Percentiles rank a stretch among this genome's conserved stretches.
These are phyloP conservation scores for Sapayoa aenigma DNA, from an alignment of 2,113 vertebrate species.

Conservation along the genomic window DNA sequence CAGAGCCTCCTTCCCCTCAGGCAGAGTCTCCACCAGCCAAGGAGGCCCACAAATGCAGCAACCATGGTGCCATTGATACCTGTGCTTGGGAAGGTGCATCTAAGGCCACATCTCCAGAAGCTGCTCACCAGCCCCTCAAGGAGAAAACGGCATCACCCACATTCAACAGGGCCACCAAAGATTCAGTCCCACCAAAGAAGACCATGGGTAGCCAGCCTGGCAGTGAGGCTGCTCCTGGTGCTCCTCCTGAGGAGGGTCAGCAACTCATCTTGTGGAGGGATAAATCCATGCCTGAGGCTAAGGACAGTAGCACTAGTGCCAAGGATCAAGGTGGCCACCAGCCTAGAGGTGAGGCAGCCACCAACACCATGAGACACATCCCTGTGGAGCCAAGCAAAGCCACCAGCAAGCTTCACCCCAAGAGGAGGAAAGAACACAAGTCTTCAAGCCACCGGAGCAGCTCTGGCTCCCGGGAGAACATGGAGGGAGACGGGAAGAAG, in stretches of 20 bases:
- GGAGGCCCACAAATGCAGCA: not conserved
- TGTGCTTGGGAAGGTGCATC: slow-evolving; percentile 14
- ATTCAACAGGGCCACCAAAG: not conserved
- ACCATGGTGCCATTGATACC: not conserved
- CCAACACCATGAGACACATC: slow-evolving; percentile 44
- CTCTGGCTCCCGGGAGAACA: slow-evolving; percentile 80
- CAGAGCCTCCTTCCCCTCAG: not conserved
- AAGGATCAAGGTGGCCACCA: slow-evolving; percentile 31
- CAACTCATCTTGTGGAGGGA: slow-evolving; percentile 50
- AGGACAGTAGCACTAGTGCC: not conserved
- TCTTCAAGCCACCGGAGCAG: slow-evolving; percentile 65
- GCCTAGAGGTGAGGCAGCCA: slow-evolving; percentile 59
- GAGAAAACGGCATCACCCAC: not conserved
- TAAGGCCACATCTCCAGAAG: not conserved
- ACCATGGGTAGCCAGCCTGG: rapidly evolving
- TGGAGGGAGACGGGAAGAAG: slow-evolving; percentile 76
- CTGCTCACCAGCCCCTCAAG: not conserved
- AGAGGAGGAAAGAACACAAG: slow-evolving; percentile 83
- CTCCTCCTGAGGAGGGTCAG: not conserved
- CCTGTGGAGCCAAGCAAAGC: slow-evolving; percentile 7
- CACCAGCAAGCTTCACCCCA: slow-evolving; percentile 66
- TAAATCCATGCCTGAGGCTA: slow-evolving; percentile 60
- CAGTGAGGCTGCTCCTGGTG: not conserved
- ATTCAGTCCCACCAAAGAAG: not conserved
- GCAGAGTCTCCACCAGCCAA: not conserved